A percentile compares a stretch with the other conserved stretches of the same genome.
These are phyloP conservation scores for Eubucco bourcierii DNA, from an alignment of 2,113 vertebrate species.

Conservation along the genomic window DNA sequence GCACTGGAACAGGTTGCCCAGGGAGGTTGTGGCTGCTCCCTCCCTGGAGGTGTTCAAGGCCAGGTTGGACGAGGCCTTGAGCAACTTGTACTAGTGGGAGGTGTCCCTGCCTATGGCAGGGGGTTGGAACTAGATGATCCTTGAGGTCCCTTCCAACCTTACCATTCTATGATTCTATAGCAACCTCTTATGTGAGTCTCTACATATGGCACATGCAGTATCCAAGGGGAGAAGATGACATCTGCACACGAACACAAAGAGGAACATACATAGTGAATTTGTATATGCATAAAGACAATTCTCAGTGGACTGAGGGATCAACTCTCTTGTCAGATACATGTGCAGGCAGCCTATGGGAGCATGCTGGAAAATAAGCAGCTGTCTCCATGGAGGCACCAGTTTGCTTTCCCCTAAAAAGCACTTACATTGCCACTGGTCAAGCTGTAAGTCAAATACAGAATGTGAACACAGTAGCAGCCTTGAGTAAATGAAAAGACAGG, in stretches of 20 bases:
- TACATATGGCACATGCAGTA: background rate
- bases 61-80: too few relatives aligned
- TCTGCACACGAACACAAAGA: background rate
- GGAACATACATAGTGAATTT: background rate
- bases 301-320: background rate
- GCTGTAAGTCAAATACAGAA: constrained; percentile 2
- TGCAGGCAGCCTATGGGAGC: background rate
- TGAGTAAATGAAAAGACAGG: background rate
- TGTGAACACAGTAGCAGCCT: background rate
- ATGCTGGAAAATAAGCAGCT: background rate
- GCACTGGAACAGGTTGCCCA: too few relatives aligned
- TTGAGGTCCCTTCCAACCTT: too few relatives aligned
- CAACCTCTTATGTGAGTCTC: background rate
- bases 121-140: too few relatives aligned
- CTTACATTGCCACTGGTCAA: background rate
- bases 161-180: too few relatives aligned
- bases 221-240: background rate
- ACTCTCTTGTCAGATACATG: background rate
- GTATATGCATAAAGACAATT: background rate
- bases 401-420: background rate
- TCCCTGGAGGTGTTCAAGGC: too few relatives aligned
- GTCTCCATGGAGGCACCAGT: constrained; percentile 3
- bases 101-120: too few relatives aligned
- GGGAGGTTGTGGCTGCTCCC: too few relatives aligned
- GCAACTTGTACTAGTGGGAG: too few relatives aligned